These are phyloP conservation scores for Alloplasta piceator DNA, from an alignment of 2,888 invertebrate species.

Conservation along the genomic window DNA sequence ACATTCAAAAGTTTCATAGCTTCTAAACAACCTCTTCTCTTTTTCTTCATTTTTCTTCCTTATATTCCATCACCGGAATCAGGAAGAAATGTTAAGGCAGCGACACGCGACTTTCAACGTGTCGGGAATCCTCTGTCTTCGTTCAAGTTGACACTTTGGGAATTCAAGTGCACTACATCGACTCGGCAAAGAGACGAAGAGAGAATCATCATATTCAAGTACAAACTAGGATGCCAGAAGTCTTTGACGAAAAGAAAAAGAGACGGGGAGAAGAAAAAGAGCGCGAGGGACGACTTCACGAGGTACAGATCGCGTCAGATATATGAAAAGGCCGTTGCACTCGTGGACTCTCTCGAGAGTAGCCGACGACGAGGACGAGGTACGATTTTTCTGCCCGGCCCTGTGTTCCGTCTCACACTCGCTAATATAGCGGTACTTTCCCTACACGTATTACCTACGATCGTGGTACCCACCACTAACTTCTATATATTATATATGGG, in stretches of 20 bases:
- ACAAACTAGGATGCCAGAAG: background rate
- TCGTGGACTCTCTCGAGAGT: constrained; percentile 69
- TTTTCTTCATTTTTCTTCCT: no score
- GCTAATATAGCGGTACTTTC: constrained; percentile 76
- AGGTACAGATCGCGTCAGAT: constrained; percentile 66
- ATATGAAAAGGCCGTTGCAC: constrained; percentile 78
- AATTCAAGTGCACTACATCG: no score
- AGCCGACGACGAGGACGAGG: constrained; percentile 46
- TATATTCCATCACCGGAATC: no score
- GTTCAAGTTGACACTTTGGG: no score
- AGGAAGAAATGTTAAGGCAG: no score
- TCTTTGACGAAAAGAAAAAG: background rate
- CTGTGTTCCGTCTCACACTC: constrained; percentile 57
- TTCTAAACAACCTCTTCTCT: no score
- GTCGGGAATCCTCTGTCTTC: no score
- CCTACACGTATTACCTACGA: constrained; percentile 59
- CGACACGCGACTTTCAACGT: no score
- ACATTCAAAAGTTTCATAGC: no score
- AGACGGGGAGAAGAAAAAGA: background rate
- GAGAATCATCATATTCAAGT: no score
- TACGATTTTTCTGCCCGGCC: constrained; percentile 66
- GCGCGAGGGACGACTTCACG: constrained; percentile 15
- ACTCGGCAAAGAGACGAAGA: no score
- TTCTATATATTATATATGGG: constrained; percentile 6
- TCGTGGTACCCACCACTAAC: constrained; percentile 42